A percentile compares a stretch with the other conserved stretches of the same genome.
phyloP scores from a whole-genome alignment of 2,888 invertebrate species.

The Folsomia manolachei region DNA sequence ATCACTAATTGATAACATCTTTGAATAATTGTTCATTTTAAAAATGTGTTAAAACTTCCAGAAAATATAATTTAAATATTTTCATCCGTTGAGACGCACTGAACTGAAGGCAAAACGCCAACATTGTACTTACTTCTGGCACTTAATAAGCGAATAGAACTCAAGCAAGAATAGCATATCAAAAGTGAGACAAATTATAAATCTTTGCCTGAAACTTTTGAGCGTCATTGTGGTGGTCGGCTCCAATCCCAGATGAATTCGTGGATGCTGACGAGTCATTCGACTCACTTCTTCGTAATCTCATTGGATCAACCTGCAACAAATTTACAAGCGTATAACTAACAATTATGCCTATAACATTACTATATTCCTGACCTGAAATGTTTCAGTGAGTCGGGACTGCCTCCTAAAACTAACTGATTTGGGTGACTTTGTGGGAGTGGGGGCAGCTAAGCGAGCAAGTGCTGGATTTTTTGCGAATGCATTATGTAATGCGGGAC shows the following conservation, averaged over 20 bases:
- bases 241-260: constrained; percentile 43
- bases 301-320: constrained; percentile 38
- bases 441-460: constrained; percentile 54
- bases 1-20: no score
- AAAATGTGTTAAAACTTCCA: no score
- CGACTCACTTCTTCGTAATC: constrained; percentile 43
- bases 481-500: constrained; percentile 43
- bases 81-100: no score
- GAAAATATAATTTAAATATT: no score
- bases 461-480: constrained; percentile 52
- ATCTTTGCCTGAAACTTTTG: constrained; percentile 46
- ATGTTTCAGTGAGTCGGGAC: constrained; percentile 48
- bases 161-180: no score
- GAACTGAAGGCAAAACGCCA: no score
- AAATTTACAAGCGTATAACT: background rate
- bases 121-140: no score
- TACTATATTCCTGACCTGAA: constrained; percentile 15
- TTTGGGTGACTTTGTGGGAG: constrained; percentile 49
- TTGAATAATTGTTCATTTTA: no score
- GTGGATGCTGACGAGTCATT: constrained; percentile 40
- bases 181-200: no score
- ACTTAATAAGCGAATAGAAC: no score
- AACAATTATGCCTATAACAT: background rate
- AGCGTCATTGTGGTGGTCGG: constrained; percentile 37
- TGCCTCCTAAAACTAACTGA: constrained; percentile 51